A percentile compares a stretch with the other conserved stretches of the same genome.
Conservation (phyloP, 2,797 vertebrate species). For the Streptopelia turtur region DNA sequence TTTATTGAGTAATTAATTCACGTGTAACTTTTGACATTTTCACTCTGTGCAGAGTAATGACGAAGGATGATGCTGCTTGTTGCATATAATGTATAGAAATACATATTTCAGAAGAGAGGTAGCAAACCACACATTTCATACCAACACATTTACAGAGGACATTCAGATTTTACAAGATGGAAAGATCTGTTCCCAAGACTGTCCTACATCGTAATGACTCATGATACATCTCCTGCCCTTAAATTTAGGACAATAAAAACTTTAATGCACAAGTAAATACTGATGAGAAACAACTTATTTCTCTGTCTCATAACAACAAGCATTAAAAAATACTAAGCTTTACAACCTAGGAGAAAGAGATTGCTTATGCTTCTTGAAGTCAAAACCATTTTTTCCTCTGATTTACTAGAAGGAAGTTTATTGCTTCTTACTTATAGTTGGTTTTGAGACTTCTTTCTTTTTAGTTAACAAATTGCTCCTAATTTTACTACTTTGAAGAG, state of each 20-base stretch:
- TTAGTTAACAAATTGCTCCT: neutral
- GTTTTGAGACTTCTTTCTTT: neutral
- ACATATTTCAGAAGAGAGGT: neutral
- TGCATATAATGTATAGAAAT: neutral
- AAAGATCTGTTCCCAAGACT: neutral
- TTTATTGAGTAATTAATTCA: conserved; percentile 72
- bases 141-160: neutral
- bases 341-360: neutral
- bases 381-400: neutral
- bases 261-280: neutral
- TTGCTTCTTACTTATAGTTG: neutral
- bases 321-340: neutral
- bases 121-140: neutral
- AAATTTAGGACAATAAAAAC: neutral
- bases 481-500: neutral
- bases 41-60: conserved; percentile 54
- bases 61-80: neutral
- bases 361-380: neutral
- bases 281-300: neutral
- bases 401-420: neutral
- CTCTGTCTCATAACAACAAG: neutral
- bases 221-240: neutral
- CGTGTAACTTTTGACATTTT: conserved; percentile 79
- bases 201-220: neutral
- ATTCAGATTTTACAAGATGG: neutral